Conservation (phyloP, 35 echinoderm and acorn worm genomes). For the Strongylocentrotus purpuratus region DNA sequence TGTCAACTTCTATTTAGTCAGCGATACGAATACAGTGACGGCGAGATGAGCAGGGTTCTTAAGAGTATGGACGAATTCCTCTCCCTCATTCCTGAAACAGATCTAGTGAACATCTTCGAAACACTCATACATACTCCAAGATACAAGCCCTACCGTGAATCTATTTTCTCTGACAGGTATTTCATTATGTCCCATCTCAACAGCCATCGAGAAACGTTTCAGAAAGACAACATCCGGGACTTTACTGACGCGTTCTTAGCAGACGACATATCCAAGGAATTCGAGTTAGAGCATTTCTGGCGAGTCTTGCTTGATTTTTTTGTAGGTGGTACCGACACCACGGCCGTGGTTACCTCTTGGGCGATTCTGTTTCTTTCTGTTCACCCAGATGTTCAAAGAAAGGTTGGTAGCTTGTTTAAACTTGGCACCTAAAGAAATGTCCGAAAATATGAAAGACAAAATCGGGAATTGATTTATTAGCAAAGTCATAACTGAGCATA, state of each 20-base stretch:
- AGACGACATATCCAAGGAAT: neutral
- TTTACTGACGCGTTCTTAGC: slow-evolving; percentile 37
- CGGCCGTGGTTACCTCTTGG: neutral
- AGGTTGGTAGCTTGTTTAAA: neutral
- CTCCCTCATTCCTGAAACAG: neutral
- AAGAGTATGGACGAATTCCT: neutral
- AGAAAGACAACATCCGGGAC: slow-evolving; percentile 36
- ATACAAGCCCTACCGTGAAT: neutral
- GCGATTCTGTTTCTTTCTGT: neutral
- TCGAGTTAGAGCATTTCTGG: neutral
- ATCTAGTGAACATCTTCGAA: neutral
- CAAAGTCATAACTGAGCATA: too few species aligned
- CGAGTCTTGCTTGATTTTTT: slow-evolving; percentile 33
- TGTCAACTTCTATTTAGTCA: neutral
- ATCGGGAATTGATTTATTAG: too few species aligned
- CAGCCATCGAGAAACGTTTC: neutral
- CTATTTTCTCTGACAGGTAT: neutral
- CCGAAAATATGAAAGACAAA: too few species aligned
- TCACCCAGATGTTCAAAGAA: slow-evolving; percentile 28
- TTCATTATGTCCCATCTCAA: neutral
- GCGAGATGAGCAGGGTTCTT: neutral
- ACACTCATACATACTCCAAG: neutral
- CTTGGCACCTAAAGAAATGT: too few species aligned
- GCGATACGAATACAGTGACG: neutral
- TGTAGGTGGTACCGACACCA: slow-evolving; percentile 34